Evolutionary conservation across 2,797 vertebrate genomes (phyloP).

Genomic region (Fundulus diaphanus): DNA sequence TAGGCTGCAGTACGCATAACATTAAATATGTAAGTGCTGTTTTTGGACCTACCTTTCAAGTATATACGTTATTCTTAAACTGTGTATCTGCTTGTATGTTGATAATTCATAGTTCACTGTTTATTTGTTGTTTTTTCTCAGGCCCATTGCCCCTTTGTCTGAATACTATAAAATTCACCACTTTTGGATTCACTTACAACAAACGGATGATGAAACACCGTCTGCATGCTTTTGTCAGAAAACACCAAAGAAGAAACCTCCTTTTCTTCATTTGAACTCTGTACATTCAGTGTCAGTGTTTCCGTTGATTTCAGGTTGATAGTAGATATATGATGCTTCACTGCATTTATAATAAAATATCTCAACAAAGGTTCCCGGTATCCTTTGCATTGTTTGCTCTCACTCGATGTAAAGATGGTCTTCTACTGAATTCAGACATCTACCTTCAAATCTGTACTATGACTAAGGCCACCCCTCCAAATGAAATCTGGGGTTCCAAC

Average conservation of each 20-base stretch:
- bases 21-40: not conserved
- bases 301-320: not conserved
- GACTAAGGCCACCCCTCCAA: no score
- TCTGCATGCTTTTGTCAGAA: no score
- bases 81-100: not conserved
- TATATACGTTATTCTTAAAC: not conserved
- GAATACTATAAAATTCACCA: not conserved
- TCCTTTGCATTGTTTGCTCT: not conserved
- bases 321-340: no score
- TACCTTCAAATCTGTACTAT: no score
- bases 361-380: not conserved
- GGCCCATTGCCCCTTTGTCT: rapidly evolving
- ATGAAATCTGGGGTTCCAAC: no score
- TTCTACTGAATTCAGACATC: not conserved
- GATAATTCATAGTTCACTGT: not conserved
- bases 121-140: not conserved
- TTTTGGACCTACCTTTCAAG: not conserved
- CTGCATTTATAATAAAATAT: not conserved
- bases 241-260: no score
- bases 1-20: not conserved
- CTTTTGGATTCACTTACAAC: not conserved
- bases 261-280: not conserved
- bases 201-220: not conserved
- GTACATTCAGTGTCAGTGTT: not conserved
- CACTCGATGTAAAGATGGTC: not conserved